Evolutionary conservation across 2,888 invertebrate genomes (phyloP).

Genomic region (Perizoma flavofasciatum): DNA sequence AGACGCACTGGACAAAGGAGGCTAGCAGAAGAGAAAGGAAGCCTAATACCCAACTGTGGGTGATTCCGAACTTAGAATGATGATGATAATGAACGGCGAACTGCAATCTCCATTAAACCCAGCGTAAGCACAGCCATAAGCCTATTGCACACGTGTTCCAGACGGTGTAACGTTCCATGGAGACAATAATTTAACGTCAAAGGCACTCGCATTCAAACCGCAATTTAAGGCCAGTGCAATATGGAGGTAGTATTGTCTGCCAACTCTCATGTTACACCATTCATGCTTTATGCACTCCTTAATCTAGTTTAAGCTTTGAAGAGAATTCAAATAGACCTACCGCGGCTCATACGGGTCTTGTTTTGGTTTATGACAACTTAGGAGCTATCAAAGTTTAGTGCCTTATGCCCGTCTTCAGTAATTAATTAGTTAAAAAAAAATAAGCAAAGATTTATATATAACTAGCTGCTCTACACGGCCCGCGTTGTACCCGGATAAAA

Average conservation of each 20-base stretch:
- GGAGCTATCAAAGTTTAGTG: no score
- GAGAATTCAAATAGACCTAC: slow-evolving; percentile 17
- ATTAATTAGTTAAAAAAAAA: no score
- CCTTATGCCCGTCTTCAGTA: no score
- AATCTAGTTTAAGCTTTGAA: slow-evolving; percentile 23
- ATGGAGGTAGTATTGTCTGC: slow-evolving; percentile 78
- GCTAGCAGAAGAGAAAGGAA: no score
- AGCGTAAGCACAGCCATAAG: slow-evolving; percentile 49
- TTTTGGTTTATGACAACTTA: slow-evolving; percentile 38
- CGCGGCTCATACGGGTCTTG: slow-evolving; percentile 50
- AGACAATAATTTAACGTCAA: slow-evolving; percentile 82
- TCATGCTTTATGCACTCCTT: slow-evolving; percentile 64
- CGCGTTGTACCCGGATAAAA: no score
- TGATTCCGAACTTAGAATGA: neutral
- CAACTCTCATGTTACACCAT: slow-evolving; percentile 74
- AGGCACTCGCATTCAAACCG: slow-evolving; percentile 81
- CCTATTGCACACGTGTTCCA: slow-evolving; percentile 72
- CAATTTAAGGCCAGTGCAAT: slow-evolving; percentile 82
- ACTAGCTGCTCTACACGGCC: no score
- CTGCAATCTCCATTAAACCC: slow-evolving; percentile 22
- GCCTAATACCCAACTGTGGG: neutral
- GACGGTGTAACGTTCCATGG: slow-evolving; percentile 74
- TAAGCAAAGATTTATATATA: no score
- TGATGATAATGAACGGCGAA: neutral
- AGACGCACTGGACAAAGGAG: no score